Conservation (phyloP, 2,113 vertebrate species). For the Colius striatus region DNA sequence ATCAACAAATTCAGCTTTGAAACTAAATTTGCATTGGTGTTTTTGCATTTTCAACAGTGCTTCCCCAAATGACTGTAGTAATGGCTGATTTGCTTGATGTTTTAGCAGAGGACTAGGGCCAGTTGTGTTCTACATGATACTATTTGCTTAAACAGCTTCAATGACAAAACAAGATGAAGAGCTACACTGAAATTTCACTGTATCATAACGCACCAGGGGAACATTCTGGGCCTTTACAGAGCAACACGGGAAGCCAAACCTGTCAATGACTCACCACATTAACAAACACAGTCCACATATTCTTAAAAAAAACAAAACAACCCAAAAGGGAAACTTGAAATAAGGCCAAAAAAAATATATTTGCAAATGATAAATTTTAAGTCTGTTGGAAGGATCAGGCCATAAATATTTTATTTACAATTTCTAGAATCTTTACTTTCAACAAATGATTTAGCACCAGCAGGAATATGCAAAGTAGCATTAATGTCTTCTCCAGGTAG, state of each 20-base stretch:
- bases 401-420: conserved; percentile 48
- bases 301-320: background rate
- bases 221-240: background rate
- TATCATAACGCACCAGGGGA: background rate
- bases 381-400: conserved; percentile 37
- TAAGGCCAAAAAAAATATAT: background rate
- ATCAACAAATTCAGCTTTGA: background rate
- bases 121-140: background rate
- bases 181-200: background rate
- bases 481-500: background rate
- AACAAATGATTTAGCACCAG: conserved; percentile 51
- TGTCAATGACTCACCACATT: background rate
- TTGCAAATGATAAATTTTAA: background rate
- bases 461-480: conserved; percentile 36
- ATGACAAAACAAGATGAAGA: background rate
- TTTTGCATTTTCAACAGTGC: background rate
- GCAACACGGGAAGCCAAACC: conserved; percentile 1
- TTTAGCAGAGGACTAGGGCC: conserved; percentile 1
- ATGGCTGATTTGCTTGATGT: background rate
- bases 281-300: background rate
- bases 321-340: background rate
- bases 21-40: background rate
- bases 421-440: conserved; percentile 26
- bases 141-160: background rate
- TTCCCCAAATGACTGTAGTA: background rate